Evolutionary conservation across 2,888 invertebrate species (phyloP), one percentile per base, ranked within the genome.

Genomic region (Mesorhabditis sp.): DNA sequence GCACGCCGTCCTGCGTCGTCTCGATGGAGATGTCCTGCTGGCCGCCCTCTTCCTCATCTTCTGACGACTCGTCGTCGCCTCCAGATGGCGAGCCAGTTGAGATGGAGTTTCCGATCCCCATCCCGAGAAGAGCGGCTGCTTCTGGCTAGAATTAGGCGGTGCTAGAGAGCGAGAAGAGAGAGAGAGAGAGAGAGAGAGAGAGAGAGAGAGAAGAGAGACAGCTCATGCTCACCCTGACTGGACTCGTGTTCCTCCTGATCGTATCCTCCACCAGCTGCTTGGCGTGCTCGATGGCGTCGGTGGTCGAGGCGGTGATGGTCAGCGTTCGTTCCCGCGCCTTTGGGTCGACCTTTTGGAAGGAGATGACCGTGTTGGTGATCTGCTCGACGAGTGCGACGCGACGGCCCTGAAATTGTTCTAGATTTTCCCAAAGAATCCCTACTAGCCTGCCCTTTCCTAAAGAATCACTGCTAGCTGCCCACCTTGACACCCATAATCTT

Each of bases 331-430:
- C 95, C 89, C 93, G 94, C 72, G 94, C 93, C 82, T 94, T 94
- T 79, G 94, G 93, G 87, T 91, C 93, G 77, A 95, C 80, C 73
- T 94, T 91, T 91, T 95, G 95, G 91, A 95, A 95, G 88, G 95
- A 95, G 90, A 95, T 95, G 88, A 95, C 93, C 87, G 95, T 95
- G 90, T 94, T 94, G 90, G 94, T 94, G 89, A 95, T 91, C 90
- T 95, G 94, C 90, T 95, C 95, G 89, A 95, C 95, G 92, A 95
- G 93, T 90, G 95, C 95, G 89, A 95, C 94, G 88, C 95, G 91
- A 87, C 95, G 91, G 88, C 95, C 95, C 90, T 50, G n/a, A 50
- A 50, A n/a, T 50, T 50, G 28, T 28, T 28, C 1, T 28, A 94
- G 28, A 28, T 28, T 28, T 28, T 28, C 28, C 28, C 28, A 28